phyloP scores from a whole-genome alignment of 2,797 vertebrate species.

The Tympanoctomys barrerae region DNA sequence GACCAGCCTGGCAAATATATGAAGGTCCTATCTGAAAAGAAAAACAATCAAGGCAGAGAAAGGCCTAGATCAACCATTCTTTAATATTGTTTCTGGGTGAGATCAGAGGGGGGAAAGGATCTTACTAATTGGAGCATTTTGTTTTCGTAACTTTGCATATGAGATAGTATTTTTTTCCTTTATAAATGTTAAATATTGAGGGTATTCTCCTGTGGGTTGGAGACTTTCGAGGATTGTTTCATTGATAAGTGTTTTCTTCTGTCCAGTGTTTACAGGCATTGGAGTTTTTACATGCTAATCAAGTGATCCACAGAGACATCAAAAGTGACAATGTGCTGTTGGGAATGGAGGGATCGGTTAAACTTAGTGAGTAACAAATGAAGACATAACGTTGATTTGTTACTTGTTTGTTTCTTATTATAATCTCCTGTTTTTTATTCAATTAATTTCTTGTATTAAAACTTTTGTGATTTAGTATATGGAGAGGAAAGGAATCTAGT shows the following conservation, averaged over 20 bases:
- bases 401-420: constrained; percentile 44
- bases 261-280: constrained; percentile 97
- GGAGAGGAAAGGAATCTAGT: background rate
- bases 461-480: constrained; percentile 13
- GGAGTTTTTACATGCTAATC: constrained; percentile 98
- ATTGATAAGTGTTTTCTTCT: constrained; percentile 53
- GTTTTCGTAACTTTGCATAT: constrained; percentile 33
- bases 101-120: background rate
- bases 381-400: constrained; percentile 4
- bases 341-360: constrained; percentile 99
- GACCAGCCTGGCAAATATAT: background rate
- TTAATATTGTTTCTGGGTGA: constrained; percentile 38
- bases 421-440: constrained; percentile 45
- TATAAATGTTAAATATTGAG: constrained; percentile 65
- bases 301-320: constrained; percentile 99
- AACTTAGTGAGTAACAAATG: constrained; percentile 94
- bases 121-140: constrained; percentile 16
- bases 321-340: constrained; percentile 99
- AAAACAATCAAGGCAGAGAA: background rate
- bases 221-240: constrained; percentile 17
- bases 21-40: background rate
- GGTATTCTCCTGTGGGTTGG: constrained; percentile 76
- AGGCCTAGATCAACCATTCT: background rate
- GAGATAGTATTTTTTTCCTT: background rate
- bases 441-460: constrained; percentile 36